A percentile compares a stretch with the other conserved stretches of the same genome.
Conservation (phyloP, 2,888 invertebrate genomes). For the Lasioglossum malachurum region DNA sequence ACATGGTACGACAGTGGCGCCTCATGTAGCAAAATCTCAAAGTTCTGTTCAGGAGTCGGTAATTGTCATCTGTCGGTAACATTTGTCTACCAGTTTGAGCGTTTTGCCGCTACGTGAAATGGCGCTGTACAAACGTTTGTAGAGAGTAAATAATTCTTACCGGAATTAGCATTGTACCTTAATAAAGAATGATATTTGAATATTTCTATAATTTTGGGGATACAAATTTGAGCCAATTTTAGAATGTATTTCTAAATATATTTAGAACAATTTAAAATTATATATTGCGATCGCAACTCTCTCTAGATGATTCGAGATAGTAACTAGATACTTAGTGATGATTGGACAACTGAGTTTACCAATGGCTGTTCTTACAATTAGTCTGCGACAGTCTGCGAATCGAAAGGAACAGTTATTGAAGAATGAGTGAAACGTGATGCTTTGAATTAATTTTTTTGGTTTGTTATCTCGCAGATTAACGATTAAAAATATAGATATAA, state of each 20-base stretch:
- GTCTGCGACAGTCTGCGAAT: background rate
- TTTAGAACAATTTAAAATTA: too few relatives aligned
- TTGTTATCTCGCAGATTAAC: conserved; percentile 5
- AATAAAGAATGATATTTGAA: background rate
- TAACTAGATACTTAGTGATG: background rate
- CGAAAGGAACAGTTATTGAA: background rate
- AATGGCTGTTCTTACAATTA: background rate
- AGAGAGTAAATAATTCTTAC: background rate
- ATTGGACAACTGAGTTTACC: background rate
- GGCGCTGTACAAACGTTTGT: background rate
- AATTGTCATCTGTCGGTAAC: background rate
- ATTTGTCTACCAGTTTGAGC: background rate
- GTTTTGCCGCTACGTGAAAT: background rate
- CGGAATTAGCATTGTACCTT: background rate
- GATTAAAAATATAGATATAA: background rate
- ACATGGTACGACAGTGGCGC: background rate
- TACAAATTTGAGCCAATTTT: background rate
- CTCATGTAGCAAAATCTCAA: background rate
- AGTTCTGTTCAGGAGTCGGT: background rate
- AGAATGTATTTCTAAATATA: too few relatives aligned
- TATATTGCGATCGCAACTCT: too few relatives aligned
- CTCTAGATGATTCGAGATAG: background rate
- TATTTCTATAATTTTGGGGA: background rate
- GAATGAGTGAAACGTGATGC: background rate
- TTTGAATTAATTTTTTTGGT: background rate